phyloP scores from a whole-genome alignment of 2,113 vertebrate species.

The Mohoua ochrocephala region DNA sequence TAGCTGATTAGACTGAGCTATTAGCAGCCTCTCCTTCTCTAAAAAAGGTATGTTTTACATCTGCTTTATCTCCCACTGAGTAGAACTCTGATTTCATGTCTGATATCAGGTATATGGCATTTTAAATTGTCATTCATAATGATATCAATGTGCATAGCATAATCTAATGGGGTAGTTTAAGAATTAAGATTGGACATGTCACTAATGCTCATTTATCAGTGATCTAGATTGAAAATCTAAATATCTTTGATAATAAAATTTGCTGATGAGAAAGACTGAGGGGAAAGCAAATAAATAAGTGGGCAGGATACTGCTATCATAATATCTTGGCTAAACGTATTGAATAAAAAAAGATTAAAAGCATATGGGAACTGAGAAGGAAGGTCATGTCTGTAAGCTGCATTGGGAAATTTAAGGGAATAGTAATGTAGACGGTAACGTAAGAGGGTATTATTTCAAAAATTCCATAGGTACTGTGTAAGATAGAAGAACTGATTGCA shows the following conservation, averaged over 20 bases:
- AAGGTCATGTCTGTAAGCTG: not conserved
- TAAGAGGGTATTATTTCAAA: not conserved
- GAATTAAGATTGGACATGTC: not conserved
- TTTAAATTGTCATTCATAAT: not conserved
- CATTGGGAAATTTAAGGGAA: not conserved
- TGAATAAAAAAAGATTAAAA: not conserved
- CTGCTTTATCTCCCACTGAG: not conserved
- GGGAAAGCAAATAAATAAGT: not conserved
- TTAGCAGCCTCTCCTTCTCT: not conserved
- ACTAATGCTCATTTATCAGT: not conserved
- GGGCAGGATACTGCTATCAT: not conserved
- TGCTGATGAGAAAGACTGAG: not conserved
- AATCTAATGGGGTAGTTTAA: not conserved
- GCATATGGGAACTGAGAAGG: not conserved
- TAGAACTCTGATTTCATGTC: not conserved
- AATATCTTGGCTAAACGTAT: not conserved
- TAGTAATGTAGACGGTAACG: not conserved
- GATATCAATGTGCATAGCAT: not conserved
- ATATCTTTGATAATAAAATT: not conserved
- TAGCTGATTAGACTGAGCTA: not conserved
- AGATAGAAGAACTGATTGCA: not conserved
- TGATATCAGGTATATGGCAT: not conserved
- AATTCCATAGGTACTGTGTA: not conserved
- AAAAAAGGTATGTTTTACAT: not conserved
- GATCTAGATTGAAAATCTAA: not conserved